Base-by-base conservation (phyloP, 2,113 vertebrate species). In the Podiceps cristatus region DNA sequence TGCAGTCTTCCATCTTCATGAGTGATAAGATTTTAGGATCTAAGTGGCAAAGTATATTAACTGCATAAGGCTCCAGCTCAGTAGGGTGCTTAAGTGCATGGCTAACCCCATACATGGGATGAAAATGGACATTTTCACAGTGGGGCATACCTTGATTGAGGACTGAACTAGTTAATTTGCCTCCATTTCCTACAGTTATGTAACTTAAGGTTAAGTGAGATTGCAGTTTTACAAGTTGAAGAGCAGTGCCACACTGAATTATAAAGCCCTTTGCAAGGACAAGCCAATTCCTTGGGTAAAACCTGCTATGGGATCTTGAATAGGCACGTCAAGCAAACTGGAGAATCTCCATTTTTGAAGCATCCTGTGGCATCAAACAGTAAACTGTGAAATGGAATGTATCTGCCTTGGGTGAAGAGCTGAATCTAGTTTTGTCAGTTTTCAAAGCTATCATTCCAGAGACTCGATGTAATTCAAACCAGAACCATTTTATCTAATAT, bases 101-200 rank as follows among this genome's bases (percentile, higher is more conserved):
- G 27, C 40, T 64, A 18, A 56, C 40, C 18, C 29, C 11, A 2
- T 20, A 4, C 0, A 0, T 58, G 82, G 45, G 53, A 33, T 86
- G 62, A 44, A 82, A 93, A 66, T n/a, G 29, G 28, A 4, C 40
- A 18, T 79, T 90, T 90, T 37, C 58, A 35, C 49, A 18, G 17
- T 42, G 19, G 31, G 45, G 3, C 10, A 18, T 86, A 22, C 23
- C 33, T 52, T 44, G 16, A 13, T 12, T 77, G 55, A 73, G 58
- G 27, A 62, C 25, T 18, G 6, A 85, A 49, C 19, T 52, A 45
- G 31, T 22, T 77, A 33, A 31, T 62, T 86, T 58, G 82, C 76
- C 35, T 90, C 16, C 45, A 2, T 82, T 88, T 96, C 31, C 44
- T 67, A 6, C 40, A 44, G 40, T 87, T 87, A 23, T 2, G 4